Conservation (phyloP, 2,888 invertebrate species). For the Exephanes ischioxanthus region DNA sequence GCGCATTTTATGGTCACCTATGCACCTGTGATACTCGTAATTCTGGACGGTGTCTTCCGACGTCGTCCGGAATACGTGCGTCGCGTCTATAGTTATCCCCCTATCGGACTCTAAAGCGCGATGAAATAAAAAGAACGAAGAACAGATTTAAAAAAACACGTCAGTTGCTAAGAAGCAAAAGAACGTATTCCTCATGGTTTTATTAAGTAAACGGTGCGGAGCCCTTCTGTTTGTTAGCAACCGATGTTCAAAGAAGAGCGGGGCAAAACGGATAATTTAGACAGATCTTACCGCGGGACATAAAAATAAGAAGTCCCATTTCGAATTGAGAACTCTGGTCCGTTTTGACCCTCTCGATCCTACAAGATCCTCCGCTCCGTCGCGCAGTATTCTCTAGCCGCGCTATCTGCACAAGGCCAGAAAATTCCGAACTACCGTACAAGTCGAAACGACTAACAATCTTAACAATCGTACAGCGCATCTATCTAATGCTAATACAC, state of each 20-base stretch:
- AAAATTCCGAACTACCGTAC: constrained; percentile 34
- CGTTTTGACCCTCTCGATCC: too few species aligned
- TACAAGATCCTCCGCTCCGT: not conserved
- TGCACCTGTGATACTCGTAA: constrained; percentile 19
- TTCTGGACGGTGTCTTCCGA: not conserved
- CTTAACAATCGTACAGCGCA: constrained; percentile 9
- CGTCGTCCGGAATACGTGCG: constrained; percentile 5
- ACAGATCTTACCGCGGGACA: not conserved
- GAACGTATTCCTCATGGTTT: too few species aligned
- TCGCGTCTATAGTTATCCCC: constrained; percentile 15
- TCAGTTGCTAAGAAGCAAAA: not conserved
- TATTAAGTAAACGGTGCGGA: too few species aligned
- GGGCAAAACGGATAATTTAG: not conserved
- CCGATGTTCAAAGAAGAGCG: not conserved
- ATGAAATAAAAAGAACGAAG: not conserved
- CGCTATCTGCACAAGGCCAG: not conserved
- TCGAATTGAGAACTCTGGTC: not conserved
- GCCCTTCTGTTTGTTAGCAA: too few species aligned
- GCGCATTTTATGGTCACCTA: not conserved
- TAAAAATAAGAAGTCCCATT: not conserved
- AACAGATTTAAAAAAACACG: not conserved
- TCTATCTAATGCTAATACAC: not conserved
- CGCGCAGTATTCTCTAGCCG: not conserved
- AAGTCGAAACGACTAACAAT: constrained; percentile 36
- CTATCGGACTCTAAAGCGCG: not conserved